Conservation (phyloP, 2,113 vertebrate species). For the Oceanodroma tethys region DNA sequence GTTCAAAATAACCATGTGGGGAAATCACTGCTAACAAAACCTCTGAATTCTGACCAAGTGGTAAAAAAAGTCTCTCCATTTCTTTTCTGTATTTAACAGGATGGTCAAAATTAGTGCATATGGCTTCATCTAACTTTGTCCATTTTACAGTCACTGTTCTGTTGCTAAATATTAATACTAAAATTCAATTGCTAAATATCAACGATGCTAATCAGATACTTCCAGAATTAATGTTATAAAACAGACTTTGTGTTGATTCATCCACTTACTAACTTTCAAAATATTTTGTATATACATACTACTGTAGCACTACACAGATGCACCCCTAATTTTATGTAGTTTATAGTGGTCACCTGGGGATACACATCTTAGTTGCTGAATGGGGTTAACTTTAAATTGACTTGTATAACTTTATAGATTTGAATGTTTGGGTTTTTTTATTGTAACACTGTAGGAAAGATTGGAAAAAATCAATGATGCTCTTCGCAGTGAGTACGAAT, state of each 20-base stretch:
- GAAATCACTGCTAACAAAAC: conserved; percentile 80
- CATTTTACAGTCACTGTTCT: neutral
- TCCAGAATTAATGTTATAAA: neutral
- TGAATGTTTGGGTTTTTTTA: neutral
- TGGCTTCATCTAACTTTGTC: neutral
- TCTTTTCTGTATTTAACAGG: neutral
- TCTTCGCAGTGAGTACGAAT: conserved; percentile 88
- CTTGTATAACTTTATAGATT: neutral
- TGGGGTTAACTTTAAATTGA: neutral
- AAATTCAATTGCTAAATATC: neutral
- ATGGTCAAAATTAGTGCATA: neutral
- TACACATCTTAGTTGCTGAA: neutral
- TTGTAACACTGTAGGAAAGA: conserved; percentile 73
- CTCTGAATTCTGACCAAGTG: conserved; percentile 83
- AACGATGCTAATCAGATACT: neutral
- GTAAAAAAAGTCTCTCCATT: conserved; percentile 59
- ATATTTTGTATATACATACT: neutral
- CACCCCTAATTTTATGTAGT: neutral
- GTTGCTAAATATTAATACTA: neutral
- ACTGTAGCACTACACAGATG: neutral
- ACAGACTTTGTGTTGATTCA: neutral
- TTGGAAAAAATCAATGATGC: conserved; percentile 83
- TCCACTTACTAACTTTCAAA: neutral
- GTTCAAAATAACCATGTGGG: conserved; percentile 78
- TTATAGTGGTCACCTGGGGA: neutral